Conservation (phyloP, 2,888 invertebrate species). For the Leptopilina syphax region DNA sequence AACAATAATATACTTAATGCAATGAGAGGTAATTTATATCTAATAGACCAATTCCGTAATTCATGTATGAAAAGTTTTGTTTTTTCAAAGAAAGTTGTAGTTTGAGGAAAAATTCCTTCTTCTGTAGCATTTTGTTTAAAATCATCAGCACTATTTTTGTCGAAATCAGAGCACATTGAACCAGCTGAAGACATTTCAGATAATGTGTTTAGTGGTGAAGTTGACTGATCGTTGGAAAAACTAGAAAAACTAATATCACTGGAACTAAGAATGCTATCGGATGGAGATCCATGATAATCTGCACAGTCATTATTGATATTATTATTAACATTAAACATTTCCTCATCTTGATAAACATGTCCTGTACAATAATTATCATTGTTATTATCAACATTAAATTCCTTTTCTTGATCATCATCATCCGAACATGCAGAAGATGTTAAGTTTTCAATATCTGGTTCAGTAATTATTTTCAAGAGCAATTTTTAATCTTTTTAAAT, state of each 20-base stretch:
- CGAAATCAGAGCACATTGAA: neutral
- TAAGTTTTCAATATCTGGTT: neutral
- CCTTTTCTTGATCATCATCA: neutral
- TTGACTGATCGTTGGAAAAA: neutral
- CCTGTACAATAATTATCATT: too few relatives aligned
- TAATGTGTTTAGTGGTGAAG: neutral
- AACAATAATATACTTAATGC: neutral
- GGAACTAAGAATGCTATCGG: neutral
- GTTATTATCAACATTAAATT: neutral
- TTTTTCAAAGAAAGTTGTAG: neutral
- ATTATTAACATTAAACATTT: too few relatives aligned
- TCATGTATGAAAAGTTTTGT: neutral
- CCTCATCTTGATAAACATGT: too few relatives aligned
- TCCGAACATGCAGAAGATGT: neutral
- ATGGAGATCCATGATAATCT: too few relatives aligned
- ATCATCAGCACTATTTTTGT: neutral
- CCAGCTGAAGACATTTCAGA: constrained; percentile 1
- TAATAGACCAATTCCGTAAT: neutral
- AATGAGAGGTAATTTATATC: neutral
- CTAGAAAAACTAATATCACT: neutral
- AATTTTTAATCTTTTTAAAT: neutral
- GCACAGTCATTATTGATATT: too few relatives aligned
- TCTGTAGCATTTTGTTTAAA: neutral
- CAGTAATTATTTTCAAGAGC: neutral
- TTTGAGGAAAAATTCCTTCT: neutral